These are phyloP conservation scores for Crotalus helleri DNA, from an alignment of 2,113 vertebrate species.

Conservation along the genomic window DNA sequence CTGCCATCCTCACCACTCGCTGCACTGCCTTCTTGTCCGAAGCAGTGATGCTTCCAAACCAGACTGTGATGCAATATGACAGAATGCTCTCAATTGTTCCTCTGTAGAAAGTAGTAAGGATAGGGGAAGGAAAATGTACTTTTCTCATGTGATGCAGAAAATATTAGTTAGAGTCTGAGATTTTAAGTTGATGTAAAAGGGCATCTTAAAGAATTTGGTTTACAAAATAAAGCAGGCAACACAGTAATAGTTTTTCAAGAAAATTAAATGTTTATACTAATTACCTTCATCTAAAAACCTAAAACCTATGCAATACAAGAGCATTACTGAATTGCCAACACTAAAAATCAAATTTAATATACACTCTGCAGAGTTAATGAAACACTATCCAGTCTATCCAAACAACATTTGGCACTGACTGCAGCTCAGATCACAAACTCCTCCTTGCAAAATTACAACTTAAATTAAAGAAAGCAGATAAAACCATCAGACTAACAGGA, in stretches of 20 bases:
- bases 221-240: background rate
- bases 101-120: too few relatives aligned
- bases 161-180: too few relatives aligned
- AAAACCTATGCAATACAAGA: background rate
- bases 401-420: background rate
- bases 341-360: background rate
- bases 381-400: background rate
- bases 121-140: too few relatives aligned
- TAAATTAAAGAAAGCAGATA: background rate
- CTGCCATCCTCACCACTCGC: too few relatives aligned
- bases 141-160: too few relatives aligned
- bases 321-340: background rate
- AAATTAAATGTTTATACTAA: background rate
- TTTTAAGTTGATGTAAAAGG: background rate
- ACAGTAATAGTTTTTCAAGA: background rate
- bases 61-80: too few relatives aligned
- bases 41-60: too few relatives aligned
- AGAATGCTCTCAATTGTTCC: too few relatives aligned
- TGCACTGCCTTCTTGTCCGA: too few relatives aligned
- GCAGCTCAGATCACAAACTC: background rate
- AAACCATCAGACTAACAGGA: background rate
- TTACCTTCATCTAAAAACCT: background rate
- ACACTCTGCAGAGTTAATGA: background rate
- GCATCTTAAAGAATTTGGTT: background rate
- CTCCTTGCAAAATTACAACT: background rate